Percentiles rank a stretch among this genome's conserved stretches.
These are phyloP conservation scores for Tetropium fuscum DNA, from an alignment of 2,888 invertebrate genomes.

Conservation along the genomic window DNA sequence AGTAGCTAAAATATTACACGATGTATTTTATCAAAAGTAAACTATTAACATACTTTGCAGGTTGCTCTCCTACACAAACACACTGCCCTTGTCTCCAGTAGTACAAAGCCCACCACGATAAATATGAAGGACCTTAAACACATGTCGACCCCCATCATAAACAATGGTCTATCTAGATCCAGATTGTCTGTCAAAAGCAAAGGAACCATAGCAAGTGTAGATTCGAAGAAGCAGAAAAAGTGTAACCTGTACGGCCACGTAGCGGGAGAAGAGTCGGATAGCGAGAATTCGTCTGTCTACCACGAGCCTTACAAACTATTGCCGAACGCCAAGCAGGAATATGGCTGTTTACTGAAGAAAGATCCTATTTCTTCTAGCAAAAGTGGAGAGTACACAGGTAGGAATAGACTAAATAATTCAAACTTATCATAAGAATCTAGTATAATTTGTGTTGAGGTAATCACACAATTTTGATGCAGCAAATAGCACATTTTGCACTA, in stretches of 20 bases:
- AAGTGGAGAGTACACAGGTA: constrained; percentile 69
- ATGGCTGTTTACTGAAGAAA: constrained; percentile 68
- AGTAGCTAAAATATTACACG: too few species aligned
- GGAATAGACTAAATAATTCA: constrained; percentile 38
- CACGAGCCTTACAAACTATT: constrained; percentile 71
- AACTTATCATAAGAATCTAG: too few species aligned
- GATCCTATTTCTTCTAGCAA: constrained; percentile 67
- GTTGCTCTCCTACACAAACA: constrained; percentile 74
- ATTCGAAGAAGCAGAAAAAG: constrained; percentile 62
- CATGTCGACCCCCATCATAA: constrained; percentile 70
- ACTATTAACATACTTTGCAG: constrained; percentile 23
- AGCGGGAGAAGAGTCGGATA: constrained; percentile 68
- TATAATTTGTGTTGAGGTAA: too few species aligned
- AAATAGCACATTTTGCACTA: too few species aligned
- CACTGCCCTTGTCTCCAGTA: constrained; percentile 70
- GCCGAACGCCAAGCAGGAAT: constrained; percentile 67
- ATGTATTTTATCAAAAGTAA: too few species aligned
- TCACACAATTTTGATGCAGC: too few species aligned
- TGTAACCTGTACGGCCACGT: constrained; percentile 67
- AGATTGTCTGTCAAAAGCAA: constrained; percentile 67
- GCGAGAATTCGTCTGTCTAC: constrained; percentile 70
- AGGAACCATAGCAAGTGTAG: constrained; percentile 58
- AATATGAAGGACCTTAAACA: constrained; percentile 72
- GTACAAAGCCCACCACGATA: constrained; percentile 69
- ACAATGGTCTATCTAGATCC: constrained; percentile 69